phyloP scores from a whole-genome alignment of 2,797 vertebrate species.

The Garrulus glandarius region DNA sequence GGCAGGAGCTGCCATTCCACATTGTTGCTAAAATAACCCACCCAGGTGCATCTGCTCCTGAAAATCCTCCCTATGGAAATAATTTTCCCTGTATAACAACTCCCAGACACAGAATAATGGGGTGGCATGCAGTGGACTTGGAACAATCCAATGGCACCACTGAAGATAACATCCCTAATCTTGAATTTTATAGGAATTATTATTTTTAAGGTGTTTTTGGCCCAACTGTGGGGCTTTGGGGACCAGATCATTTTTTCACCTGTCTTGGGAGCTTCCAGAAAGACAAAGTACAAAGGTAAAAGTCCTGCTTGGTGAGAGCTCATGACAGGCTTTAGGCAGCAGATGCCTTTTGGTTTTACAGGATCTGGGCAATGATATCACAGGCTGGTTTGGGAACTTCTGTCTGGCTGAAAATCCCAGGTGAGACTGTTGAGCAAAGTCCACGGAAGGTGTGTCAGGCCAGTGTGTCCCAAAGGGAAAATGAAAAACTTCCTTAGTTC shows the following conservation, averaged over 20 bases:
- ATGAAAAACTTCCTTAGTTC: neutral
- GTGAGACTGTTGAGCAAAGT: neutral
- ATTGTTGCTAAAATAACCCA: neutral
- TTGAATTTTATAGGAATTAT: neutral
- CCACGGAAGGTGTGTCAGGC: neutral
- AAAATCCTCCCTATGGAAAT: neutral
- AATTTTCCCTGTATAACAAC: neutral
- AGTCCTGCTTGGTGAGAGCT: neutral
- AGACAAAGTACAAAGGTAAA: neutral
- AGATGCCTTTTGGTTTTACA: neutral
- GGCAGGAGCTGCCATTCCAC: neutral
- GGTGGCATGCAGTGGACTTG: neutral
- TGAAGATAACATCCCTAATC: neutral
- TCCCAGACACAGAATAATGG: neutral
- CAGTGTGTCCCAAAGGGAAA: neutral
- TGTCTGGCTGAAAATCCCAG: neutral
- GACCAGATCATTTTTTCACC: fast-evolving
- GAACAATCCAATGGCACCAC: neutral
- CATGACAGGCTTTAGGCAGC: neutral
- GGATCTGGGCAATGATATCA: neutral
- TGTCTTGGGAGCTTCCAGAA: neutral
- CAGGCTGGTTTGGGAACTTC: neutral
- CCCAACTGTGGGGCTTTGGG: neutral
- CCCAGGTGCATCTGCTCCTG: neutral
- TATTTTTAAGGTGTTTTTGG: neutral